Evolutionary conservation across 2,888 invertebrate genomes (phyloP).

Genomic region (Sarcophaga subvicina): DNA sequence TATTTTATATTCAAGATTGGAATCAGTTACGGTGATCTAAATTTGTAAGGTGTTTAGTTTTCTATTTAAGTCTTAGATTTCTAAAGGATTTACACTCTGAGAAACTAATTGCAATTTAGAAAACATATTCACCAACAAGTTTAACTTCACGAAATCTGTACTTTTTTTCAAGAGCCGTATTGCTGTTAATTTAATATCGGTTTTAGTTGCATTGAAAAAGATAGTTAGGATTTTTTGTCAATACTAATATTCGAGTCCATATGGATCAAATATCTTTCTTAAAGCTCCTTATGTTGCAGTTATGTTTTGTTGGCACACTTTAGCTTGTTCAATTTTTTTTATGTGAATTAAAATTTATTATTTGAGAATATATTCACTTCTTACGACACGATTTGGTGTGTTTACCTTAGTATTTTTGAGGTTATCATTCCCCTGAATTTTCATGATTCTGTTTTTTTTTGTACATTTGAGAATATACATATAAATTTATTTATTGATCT

Average conservation of each 20-base stretch:
- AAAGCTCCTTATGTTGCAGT: slow-evolving; percentile 12
- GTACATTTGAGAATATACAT: not conserved
- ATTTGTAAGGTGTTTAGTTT: not conserved
- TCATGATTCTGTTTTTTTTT: no score
- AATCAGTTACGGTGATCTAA: not conserved
- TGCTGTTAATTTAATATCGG: not conserved
- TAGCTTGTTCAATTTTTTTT: not conserved
- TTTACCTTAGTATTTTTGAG: no score
- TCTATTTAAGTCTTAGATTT: slow-evolving; percentile 26
- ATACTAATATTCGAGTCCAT: not conserved
- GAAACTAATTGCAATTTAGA: slow-evolving; percentile 18
- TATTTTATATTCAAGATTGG: no score
- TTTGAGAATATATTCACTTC: not conserved
- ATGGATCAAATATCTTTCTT: not conserved
- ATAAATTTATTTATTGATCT: no score
- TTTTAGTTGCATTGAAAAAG: no score
- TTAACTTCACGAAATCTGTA: not conserved
- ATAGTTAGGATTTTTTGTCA: no score
- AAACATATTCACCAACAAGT: not conserved
- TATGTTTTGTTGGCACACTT: no score
- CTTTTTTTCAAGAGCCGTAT: slow-evolving; percentile 9
- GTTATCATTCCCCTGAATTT: no score
- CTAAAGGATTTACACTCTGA: not conserved
- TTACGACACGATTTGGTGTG: not conserved
- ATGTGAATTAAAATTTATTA: no score